phyloP scores from a whole-genome alignment of 2,888 invertebrate species.

The Polyommatus icarus region DNA sequence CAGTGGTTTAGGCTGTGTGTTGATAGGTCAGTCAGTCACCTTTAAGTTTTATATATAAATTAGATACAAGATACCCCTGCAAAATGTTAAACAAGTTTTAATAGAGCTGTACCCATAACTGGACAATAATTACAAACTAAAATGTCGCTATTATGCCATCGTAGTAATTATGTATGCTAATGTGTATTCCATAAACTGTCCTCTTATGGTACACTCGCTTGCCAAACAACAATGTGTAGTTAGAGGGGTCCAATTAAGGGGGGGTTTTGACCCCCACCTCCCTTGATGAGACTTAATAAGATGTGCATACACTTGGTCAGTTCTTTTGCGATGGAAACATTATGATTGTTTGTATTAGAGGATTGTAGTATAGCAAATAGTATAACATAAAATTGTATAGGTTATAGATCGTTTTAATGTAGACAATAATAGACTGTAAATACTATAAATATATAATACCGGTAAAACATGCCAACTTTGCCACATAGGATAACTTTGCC shows the following conservation, averaged over 20 bases:
- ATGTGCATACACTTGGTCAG: slow-evolving; percentile 3
- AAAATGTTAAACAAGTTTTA: neutral
- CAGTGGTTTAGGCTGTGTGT: too few species aligned
- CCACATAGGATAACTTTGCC: too few species aligned
- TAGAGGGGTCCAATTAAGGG: neutral
- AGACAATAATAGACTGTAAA: too few species aligned
- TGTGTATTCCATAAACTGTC: slow-evolving; percentile 12
- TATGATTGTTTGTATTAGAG: too few species aligned
- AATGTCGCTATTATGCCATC: neutral
- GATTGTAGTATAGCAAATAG: too few species aligned
- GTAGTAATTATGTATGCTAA: slow-evolving; percentile 4
- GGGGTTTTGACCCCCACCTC: neutral
- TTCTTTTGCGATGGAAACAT: neutral
- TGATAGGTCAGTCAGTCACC: too few species aligned
- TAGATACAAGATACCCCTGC: too few species aligned
- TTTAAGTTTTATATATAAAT: too few species aligned
- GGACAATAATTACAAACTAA: neutral
- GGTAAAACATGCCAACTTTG: too few species aligned
- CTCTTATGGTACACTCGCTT: slow-evolving; percentile 3
- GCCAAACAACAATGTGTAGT: slow-evolving; percentile 3
- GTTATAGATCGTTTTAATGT: too few species aligned
- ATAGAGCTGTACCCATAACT: neutral
- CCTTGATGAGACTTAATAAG: neutral
- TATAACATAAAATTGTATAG: too few species aligned
- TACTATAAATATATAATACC: too few species aligned